Evolutionary conservation across 2,113 vertebrate genomes (phyloP).

Genomic region (Zapus hudsonius): DNA sequence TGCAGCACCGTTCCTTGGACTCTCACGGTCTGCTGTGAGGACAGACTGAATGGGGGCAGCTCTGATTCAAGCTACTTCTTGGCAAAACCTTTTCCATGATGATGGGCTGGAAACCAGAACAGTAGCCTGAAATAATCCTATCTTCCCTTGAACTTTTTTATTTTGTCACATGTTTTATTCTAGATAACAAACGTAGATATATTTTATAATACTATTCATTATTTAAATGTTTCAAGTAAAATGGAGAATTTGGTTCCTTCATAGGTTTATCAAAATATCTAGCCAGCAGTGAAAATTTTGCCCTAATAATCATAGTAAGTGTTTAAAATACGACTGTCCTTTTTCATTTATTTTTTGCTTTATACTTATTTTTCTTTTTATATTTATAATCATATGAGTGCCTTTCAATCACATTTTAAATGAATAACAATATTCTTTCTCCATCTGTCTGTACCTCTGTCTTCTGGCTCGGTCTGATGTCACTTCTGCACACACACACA

Average conservation of each 20-base stretch:
- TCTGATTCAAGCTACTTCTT: too few species aligned
- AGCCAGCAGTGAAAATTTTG: accelerated
- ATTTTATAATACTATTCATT: neutral
- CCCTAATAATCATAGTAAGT: neutral
- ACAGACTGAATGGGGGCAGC: too few species aligned
- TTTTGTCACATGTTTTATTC: too few species aligned
- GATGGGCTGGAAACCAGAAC: too few species aligned
- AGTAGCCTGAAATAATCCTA: too few species aligned
- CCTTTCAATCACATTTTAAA: slow-evolving; percentile 43
- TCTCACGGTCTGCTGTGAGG: too few species aligned
- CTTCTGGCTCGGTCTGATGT: neutral
- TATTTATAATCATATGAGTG: neutral
- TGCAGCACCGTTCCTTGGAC: too few species aligned
- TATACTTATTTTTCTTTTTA: neutral
- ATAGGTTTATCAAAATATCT: neutral
- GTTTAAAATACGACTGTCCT: neutral
- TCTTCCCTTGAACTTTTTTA: too few species aligned
- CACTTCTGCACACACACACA: neutral
- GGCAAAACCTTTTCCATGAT: too few species aligned
- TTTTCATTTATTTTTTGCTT: neutral
- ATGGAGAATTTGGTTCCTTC: neutral
- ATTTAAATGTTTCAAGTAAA: neutral
- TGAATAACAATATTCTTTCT: slow-evolving; percentile 33
- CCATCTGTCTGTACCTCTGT: neutral
- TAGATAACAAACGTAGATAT: too few species aligned